Percentiles rank a stretch among this genome's conserved stretches.
phyloP scores from a whole-genome alignment of 2,797 vertebrate species.

The Alectoris magna region DNA sequence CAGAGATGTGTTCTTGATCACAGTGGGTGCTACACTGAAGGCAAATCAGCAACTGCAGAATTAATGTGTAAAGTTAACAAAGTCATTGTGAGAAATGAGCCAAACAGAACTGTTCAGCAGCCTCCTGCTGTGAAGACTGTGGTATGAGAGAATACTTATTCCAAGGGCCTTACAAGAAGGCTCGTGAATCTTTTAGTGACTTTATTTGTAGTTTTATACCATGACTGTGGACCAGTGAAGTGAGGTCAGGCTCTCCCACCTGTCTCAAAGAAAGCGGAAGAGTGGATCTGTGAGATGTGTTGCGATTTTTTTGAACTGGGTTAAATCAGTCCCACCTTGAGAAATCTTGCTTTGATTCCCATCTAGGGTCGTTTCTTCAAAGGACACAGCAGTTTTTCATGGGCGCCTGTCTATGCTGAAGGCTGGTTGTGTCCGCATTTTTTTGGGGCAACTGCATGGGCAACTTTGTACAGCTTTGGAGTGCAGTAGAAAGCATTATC shows the following conservation, averaged over 20 bases:
- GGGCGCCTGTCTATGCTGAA: neutral
- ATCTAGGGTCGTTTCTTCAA: neutral
- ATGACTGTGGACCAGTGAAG: neutral
- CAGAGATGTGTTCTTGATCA: neutral
- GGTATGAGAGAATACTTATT: neutral
- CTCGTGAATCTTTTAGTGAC: neutral
- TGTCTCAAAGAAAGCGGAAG: neutral
- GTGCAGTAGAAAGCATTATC: neutral
- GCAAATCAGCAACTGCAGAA: neutral
- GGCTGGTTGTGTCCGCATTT: neutral
- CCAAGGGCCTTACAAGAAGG: neutral
- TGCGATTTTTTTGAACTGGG: neutral
- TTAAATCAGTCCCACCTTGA: neutral
- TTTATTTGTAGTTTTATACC: neutral
- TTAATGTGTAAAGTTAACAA: neutral
- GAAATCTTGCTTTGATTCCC: neutral
- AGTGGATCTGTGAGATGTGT: neutral
- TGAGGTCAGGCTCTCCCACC: neutral
- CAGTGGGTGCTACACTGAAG: neutral
- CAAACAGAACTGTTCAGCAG: neutral
- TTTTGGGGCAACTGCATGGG: neutral
- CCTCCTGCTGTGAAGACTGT: neutral
- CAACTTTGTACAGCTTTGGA: neutral
- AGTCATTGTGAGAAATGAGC: neutral
- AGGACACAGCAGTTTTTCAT: fast-evolving